Evolutionary conservation across 2,888 invertebrate species (phyloP), one percentile per base, ranked within the genome.

Genomic region (Oscheius sp.): DNA sequence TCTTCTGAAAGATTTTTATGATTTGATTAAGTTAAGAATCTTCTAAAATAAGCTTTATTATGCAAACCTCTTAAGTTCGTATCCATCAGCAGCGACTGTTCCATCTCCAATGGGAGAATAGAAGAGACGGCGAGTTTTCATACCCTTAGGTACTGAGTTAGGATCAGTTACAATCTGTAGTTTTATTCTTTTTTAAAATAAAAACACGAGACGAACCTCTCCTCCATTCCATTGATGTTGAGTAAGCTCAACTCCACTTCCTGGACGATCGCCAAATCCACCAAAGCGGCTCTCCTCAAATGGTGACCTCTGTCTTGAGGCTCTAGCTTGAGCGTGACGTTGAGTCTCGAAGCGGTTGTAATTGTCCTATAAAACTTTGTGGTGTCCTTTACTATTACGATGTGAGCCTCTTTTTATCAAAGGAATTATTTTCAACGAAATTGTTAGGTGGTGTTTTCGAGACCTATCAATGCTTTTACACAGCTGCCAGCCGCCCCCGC

Each of bases 51-150:
- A 23, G 48, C 46, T 6, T 5, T 17, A 31, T n/a, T 29, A 48
- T 5, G n/a, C 23, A 8, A 31, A 77, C 80, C 82, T 76, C 70
- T 85, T 85, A 53, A 85, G 65, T 53, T 85, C 85, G 39, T 82
- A 75, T 48, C 85, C 85, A 46, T 85, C 85, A 34, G 85, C 85
- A 23, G 84, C 85, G 17, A 81, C 81, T 58, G 76, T 76, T 71
- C 81, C 81, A 46, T 81, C 79, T 65, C 85, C 85, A 69, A 85
- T 85, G 10, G 85, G 85, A 2, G 85, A 85, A 65, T 85, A 85
- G 74, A 77, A 85, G 53, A 85, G 71, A 0, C 80, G 74, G 57
- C 85, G 78, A 8, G 85, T 84, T 72, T 82, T 83, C 15, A 82
- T 34, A 2, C 79, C 66, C 61, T 77, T 80, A 20, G 79, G 81